These are phyloP conservation scores for Hyppa rectilinea DNA, from an alignment of 2,888 invertebrate species.

Conservation along the genomic window DNA sequence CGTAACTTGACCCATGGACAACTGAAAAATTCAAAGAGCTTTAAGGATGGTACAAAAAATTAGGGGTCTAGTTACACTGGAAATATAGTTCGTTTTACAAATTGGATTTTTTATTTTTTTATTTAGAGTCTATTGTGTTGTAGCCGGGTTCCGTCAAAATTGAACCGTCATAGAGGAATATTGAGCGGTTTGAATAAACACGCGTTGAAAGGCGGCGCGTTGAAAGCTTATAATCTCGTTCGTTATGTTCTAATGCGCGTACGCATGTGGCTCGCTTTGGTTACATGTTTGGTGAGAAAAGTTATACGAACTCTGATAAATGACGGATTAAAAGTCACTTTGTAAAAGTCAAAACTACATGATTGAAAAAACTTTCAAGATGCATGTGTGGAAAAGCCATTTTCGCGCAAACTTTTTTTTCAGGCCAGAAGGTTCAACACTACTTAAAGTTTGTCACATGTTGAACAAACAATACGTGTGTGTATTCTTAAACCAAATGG, in stretches of 20 bases:
- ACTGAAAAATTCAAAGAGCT: constrained; percentile 11
- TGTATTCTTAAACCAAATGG: too few relatives aligned
- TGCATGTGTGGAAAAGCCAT: too few relatives aligned
- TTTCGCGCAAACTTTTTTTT: too few relatives aligned
- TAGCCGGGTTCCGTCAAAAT: constrained; percentile 79
- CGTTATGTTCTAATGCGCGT: constrained; percentile 79
- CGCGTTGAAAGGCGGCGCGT: constrained; percentile 76
- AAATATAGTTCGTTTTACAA: constrained; percentile 72
- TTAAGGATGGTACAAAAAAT: constrained; percentile 8
- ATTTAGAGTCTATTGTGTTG: constrained; percentile 68
- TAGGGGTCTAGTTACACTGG: constrained; percentile 68
- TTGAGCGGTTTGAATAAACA: constrained; percentile 79
- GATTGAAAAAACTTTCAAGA: too few relatives aligned
- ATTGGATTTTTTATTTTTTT: constrained; percentile 67
- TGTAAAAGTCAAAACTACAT: too few relatives aligned
- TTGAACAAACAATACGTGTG: too few relatives aligned
- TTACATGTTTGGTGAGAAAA: background rate
- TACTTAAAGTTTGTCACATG: too few relatives aligned
- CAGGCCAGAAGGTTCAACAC: too few relatives aligned
- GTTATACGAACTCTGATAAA: too few relatives aligned
- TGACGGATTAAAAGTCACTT: too few relatives aligned
- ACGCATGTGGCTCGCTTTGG: constrained; percentile 68
- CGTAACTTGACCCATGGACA: constrained; percentile 35
- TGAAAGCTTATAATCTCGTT: constrained; percentile 85
- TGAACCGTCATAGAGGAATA: constrained; percentile 85